Evolutionary conservation across 2,888 invertebrate genomes (phyloP).

Genomic region (Aphidoletes aphidimyza): DNA sequence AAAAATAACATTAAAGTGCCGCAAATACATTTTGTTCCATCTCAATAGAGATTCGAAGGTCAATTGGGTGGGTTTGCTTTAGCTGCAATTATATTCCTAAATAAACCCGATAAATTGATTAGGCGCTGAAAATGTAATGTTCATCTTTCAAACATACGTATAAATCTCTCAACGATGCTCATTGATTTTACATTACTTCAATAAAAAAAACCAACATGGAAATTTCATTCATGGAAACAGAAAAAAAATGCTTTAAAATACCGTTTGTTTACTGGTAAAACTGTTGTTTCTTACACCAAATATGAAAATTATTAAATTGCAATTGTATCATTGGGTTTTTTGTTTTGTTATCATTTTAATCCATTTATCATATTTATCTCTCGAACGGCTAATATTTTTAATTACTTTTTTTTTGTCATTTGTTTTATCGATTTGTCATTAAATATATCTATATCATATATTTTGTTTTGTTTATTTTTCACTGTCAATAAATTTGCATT

Average conservation of each 20-base stretch:
- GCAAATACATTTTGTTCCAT: neutral
- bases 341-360: neutral
- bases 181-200: no score
- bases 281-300: neutral
- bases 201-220: no score
- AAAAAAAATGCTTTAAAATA: neutral
- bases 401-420: neutral
- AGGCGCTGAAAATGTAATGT: neutral
- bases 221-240: neutral
- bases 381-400: conserved; percentile 20
- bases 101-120: neutral
- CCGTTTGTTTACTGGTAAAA: neutral
- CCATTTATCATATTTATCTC: neutral
- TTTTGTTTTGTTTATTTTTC: no score
- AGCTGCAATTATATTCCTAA: neutral
- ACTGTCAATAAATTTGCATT: neutral
- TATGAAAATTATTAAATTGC: neutral
- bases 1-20: no score
- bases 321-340: neutral
- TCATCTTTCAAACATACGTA: neutral
- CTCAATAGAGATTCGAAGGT: neutral
- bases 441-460: no score
- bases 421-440: neutral
- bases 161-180: neutral
- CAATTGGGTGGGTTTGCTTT: neutral